Evolutionary conservation across 2,888 invertebrate genomes (phyloP).

Genomic region (Villa cingulata): DNA sequence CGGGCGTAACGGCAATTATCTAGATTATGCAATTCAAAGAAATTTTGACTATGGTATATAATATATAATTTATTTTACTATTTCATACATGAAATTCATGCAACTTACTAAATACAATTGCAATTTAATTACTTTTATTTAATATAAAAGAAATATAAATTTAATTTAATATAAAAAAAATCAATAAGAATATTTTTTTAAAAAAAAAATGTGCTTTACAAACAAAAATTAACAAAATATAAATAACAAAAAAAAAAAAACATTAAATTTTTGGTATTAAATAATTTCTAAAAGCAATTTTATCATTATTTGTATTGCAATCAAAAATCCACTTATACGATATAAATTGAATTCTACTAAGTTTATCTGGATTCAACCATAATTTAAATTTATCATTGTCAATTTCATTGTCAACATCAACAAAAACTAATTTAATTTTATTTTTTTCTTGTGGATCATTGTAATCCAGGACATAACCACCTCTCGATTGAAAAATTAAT

Average conservation of each 20-base stretch:
- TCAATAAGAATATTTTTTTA: no score
- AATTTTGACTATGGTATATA: no score
- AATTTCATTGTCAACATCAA: neutral
- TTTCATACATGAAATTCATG: no score
- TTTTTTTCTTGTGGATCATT: neutral
- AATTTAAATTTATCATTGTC: neutral
- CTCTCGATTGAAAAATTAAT: conserved; percentile 25
- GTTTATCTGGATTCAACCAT: neutral
- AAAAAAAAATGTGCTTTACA: no score
- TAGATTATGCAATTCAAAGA: no score
- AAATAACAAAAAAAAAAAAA: neutral
- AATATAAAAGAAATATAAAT: no score
- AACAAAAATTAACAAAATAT: no score
- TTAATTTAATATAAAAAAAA: no score
- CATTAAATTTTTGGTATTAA: neutral
- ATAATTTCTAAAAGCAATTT: neutral
- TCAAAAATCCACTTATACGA: neutral
- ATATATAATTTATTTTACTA: no score
- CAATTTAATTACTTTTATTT: no score
- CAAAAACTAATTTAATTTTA: neutral
- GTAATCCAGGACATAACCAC: conserved; percentile 17
- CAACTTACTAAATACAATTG: no score
- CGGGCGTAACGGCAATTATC: no score
- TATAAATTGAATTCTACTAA: neutral
- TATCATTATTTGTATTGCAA: neutral